phyloP scores from a whole-genome alignment of 2,888 invertebrate species.

The Pyrrhia umbra region DNA sequence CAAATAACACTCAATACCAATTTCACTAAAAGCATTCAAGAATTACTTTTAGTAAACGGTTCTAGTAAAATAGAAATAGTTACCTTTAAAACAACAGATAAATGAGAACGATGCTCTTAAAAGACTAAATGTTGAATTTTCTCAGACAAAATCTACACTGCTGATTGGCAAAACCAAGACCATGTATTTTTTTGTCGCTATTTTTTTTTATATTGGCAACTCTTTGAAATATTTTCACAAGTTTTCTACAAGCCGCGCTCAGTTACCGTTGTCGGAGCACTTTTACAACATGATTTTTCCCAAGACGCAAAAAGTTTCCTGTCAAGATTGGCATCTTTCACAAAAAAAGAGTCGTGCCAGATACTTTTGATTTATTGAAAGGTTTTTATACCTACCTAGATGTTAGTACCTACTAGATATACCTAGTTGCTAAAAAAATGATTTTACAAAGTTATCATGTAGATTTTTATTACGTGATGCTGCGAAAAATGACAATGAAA shows the following conservation, averaged over 20 bases:
- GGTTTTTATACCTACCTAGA: slow-evolving; percentile 4
- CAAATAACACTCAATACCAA: slow-evolving; percentile 17
- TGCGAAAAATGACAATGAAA: too few relatives aligned
- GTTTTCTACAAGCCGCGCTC: slow-evolving; percentile 19
- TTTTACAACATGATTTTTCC: slow-evolving; percentile 49
- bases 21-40: slow-evolving; percentile 21
- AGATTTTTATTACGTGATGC: too few relatives aligned
- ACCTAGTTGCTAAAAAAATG: background rate
- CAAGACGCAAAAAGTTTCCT: slow-evolving; percentile 46
- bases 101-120: background rate
- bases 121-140: background rate
- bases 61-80: slow-evolving; percentile 1
- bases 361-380: slow-evolving; percentile 22
- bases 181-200: background rate
- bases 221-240: slow-evolving; percentile 29
- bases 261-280: slow-evolving; percentile 39
- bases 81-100: background rate
- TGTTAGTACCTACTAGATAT: background rate
- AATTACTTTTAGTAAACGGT: slow-evolving; percentile 11
- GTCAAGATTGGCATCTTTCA: slow-evolving; percentile 38
- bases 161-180: slow-evolving; percentile 15
- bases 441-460: background rate
- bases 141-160: slow-evolving; percentile 7
- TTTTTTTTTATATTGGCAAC: slow-evolving; percentile 33
- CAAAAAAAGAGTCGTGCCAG: slow-evolving; percentile 24